Conservation (phyloP, 2,888 invertebrate species). For the Drosophila crucigera region DNA sequence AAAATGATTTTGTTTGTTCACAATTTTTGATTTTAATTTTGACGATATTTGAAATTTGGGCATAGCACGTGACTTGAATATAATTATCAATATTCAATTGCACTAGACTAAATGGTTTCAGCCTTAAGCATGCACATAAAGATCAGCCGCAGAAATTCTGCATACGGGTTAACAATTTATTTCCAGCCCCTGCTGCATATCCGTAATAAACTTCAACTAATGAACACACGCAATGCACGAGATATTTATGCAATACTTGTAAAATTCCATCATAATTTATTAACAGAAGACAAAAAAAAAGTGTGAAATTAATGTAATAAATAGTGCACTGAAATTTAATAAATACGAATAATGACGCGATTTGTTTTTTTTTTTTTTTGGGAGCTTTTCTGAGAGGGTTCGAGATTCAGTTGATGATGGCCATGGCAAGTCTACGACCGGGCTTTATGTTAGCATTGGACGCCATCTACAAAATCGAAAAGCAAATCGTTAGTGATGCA, state of each 20-base stretch:
- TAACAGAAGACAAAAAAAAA: conserved; percentile 3
- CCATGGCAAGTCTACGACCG: conserved; percentile 1
- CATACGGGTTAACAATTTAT: not conserved
- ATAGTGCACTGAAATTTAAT: conserved; percentile 38
- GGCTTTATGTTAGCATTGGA: conserved; percentile 59
- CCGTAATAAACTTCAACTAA: not conserved
- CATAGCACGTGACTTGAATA: not conserved
- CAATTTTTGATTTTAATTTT: not conserved
- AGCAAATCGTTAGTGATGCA: not conserved
- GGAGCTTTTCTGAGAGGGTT: conserved; percentile 38
- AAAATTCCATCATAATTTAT: conserved; percentile 8
- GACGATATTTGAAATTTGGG: not conserved
- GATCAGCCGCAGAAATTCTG: not conserved
- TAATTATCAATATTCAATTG: not conserved
- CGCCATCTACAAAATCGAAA: conserved; percentile 64
- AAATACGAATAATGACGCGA: conserved; percentile 33
- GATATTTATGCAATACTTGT: not conserved
- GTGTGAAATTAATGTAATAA: conserved; percentile 43
- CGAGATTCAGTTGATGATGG: conserved; percentile 57
- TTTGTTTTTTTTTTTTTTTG: not conserved
- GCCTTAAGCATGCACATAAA: not conserved
- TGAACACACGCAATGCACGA: not conserved
- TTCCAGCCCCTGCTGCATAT: not conserved
- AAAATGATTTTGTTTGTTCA: not conserved
- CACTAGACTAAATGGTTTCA: not conserved